Conservation (phyloP, 2,888 invertebrate genomes). For the Cerastoderma edule region DNA sequence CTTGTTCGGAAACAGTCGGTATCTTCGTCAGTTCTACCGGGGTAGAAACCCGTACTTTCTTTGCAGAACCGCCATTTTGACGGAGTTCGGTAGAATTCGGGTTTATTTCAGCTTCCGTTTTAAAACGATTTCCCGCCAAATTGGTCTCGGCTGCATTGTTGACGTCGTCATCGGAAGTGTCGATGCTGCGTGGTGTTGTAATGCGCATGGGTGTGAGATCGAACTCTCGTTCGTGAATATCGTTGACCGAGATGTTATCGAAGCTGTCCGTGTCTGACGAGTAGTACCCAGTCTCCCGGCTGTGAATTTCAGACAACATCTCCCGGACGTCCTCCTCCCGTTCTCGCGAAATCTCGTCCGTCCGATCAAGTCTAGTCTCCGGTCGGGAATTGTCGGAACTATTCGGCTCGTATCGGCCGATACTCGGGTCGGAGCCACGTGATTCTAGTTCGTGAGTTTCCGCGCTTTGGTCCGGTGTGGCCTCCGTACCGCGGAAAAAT, state of each 20-base stretch:
- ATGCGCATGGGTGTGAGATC: slow-evolving; percentile 11
- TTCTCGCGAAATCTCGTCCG: slow-evolving; percentile 3
- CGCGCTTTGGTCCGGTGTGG: slow-evolving; percentile 14
- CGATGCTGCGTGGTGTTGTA: background rate
- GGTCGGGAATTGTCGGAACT: background rate
- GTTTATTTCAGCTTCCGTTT: slow-evolving; percentile 14
- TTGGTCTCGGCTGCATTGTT: no score
- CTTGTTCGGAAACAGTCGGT: slow-evolving; percentile 12
- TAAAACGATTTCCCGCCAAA: background rate
- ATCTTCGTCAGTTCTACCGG: background rate
- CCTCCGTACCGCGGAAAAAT: slow-evolving; percentile 32
- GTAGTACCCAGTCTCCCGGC: slow-evolving; percentile 37
- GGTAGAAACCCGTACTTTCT: slow-evolving; percentile 13
- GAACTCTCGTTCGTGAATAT: slow-evolving; percentile 14
- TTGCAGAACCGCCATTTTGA: background rate
- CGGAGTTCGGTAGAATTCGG: background rate
- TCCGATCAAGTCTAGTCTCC: slow-evolving; percentile 5
- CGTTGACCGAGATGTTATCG: slow-evolving; percentile 43
- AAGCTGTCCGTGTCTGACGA: slow-evolving; percentile 51
- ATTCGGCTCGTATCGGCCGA: background rate
- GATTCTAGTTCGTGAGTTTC: slow-evolving; percentile 24
- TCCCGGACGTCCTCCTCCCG: slow-evolving; percentile 26
- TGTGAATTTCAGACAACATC: slow-evolving; percentile 39
- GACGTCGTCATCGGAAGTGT: background rate
- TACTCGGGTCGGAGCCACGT: background rate